Evolutionary conservation across 2,888 invertebrate genomes (phyloP), one percentile per base, ranked within the genome.

Genomic region (Digitonthophagus gazella): DNA sequence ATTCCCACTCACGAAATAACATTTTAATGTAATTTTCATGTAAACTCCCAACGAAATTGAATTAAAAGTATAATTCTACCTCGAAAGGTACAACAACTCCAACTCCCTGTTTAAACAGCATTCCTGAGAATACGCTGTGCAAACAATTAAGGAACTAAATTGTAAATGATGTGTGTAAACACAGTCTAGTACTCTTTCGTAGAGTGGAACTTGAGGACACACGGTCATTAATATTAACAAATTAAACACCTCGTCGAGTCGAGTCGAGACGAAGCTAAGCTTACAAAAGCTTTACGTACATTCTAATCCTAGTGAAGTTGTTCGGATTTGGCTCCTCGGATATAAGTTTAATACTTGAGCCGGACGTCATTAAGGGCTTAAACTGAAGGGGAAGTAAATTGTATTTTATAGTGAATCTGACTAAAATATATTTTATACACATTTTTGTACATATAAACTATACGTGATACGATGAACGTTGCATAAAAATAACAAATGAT

Each of bases 191-290:
- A 20, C 18, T n/a, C 61, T n/a, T 18, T n/a, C n/a, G 61, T 19
- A 15, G 61, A n/a, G n/a, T 61, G 61, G 19, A 61, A 20, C 61
- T 18, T 5, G n/a, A 6, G 20, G n/a, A 15, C n/a, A 2, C 5
- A 57, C 15, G 61, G 61, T 6, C 61, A 61, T 61, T 61, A 61
- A 61, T 61, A 61, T 61, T 61, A 18, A 61, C 20, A 61, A 61
- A 61, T 61, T 61, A 61, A 61, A 61, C 20, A 61, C 61, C 20
- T 19, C n/a, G n/a, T n/a, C n/a, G 61, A 61, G 20, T 44, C 8
- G 11, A 44, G 8, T 44, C 28, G 8, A 44, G 28, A 11, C 28
- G 6, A 44, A 44, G 28, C 11, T n/a, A n/a, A n/a, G 28, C 28
- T 44, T 5, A 6, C 2, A n/a, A n/a, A n/a, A 11, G 28, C 8